A percentile compares a stretch with the other conserved stretches of the same genome.
Conservation (phyloP, 64 coral and sea anemone genomes). For the Stichodactyla mertensii region DNA sequence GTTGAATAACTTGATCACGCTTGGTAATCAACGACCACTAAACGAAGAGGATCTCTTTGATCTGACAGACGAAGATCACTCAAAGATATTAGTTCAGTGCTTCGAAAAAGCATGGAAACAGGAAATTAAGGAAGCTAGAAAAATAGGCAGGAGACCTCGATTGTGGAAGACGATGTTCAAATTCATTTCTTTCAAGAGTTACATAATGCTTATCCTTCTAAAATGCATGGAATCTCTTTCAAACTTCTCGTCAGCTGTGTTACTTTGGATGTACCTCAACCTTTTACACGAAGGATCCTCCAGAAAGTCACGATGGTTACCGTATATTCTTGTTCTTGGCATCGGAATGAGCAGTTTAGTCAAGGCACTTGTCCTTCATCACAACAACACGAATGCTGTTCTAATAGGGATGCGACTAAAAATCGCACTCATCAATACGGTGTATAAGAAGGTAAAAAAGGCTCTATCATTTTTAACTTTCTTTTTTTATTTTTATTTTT, state of each 20-base stretch:
- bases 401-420: conserved; percentile 5
- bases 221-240: background rate
- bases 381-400: background rate
- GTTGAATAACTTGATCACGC: background rate
- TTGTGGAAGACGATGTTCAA: conserved; percentile 30
- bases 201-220: background rate
- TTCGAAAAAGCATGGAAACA: conserved; percentile 11
- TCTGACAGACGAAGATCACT: background rate
- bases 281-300: background rate
- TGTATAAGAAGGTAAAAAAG: conserved; percentile 29
- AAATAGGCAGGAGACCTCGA: conserved; percentile 1
- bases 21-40: background rate
- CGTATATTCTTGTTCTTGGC: background rate
- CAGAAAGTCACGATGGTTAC: too few relatives aligned
- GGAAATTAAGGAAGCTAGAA: background rate
- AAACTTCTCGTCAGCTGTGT: background rate
- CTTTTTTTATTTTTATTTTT: too few relatives aligned
- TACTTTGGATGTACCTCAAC: conserved; percentile 23
- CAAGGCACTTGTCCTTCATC: background rate
- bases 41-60: conserved; percentile 24
- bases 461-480: too few relatives aligned
- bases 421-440: background rate
- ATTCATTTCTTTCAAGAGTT: background rate
- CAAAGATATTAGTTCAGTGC: background rate
- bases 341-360: background rate